These are phyloP conservation scores for Bombus superbus DNA, from an alignment of 1,140 invertebrate genomes.

Conservation along the genomic window DNA sequence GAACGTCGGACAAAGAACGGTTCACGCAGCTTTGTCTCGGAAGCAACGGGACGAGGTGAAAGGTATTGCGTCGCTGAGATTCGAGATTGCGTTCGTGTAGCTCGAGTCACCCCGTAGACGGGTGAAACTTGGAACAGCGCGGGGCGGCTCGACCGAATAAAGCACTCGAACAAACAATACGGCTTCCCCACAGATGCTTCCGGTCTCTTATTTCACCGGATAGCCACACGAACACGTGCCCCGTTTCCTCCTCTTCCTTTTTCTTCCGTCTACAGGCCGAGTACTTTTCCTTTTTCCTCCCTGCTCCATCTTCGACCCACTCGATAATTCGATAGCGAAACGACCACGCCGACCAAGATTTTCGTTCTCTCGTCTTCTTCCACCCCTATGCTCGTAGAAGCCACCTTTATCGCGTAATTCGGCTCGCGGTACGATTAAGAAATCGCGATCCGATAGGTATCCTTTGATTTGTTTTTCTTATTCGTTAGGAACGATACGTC, in stretches of 20 bases:
- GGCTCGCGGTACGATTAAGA: too few relatives aligned
- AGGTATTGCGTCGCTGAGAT: slow-evolving; percentile 43
- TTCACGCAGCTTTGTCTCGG: slow-evolving; percentile 44
- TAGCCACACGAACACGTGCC: slow-evolving; percentile 77
- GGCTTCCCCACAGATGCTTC: slow-evolving; percentile 81
- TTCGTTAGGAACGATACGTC: too few relatives aligned
- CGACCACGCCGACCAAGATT: background rate
- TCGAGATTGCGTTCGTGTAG: slow-evolving; percentile 55
- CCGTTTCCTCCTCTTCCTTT: slow-evolving; percentile 58
- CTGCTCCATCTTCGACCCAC: slow-evolving; percentile 35
- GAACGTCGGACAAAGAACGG: slow-evolving; percentile 23
- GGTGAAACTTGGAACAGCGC: slow-evolving; percentile 35
- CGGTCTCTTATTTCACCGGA: slow-evolving; percentile 82
- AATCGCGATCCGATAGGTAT: too few relatives aligned
- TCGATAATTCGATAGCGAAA: slow-evolving; percentile 56
- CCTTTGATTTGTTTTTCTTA: too few relatives aligned
- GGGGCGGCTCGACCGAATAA: slow-evolving; percentile 63
- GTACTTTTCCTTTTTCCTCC: slow-evolving; percentile 21
- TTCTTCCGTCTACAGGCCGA: slow-evolving; percentile 53
- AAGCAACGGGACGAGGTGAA: background rate
- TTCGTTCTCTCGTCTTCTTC: background rate
- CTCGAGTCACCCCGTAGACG: slow-evolving; percentile 58
- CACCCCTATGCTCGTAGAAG: background rate
- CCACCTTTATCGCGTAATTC: background rate
- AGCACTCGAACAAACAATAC: slow-evolving; percentile 79